Base-by-base conservation (phyloP, 2,888 invertebrate genomes). In the Dermolepida albohirtum region DNA sequence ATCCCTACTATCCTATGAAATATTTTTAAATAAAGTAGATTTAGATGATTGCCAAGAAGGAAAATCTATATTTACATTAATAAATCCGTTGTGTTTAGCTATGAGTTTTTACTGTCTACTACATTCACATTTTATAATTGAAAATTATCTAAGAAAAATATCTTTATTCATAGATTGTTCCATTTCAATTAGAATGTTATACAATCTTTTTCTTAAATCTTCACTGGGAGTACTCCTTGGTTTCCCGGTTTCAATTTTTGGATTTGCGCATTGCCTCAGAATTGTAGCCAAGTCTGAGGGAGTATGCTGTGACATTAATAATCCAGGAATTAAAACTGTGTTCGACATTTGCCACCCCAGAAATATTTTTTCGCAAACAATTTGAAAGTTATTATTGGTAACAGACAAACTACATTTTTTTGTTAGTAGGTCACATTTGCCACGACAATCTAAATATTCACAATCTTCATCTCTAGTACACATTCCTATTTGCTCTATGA, bases 381-480 rank as follows among this genome's bases (percentile, higher is more conserved):
- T 87, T 86, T 92, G 88, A 70, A 90, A 79, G 79, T 91, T 91
- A 76, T 89, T 89, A 77, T 90, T 90, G 5, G 84, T 83, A 1
- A 90, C 86, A 0, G 85, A 82, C 51, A 82, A 80, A 59, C 85
- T 83, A 39, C 69, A 69, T 29, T 83, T 85, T 29, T 83, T 81
- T 8, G 82, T 84, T 2, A 82, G 75, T 29, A 78, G 73, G 74
- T 89, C 85, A 78, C 91, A 92, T 67, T 84, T 81, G 0, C 89
- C 89, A 47, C 88, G 83, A 76, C 91, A 91, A 75, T 91, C 90
- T 73, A 87, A 87, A 77, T 88, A 88, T 78, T 89, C 87, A 80
- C 92, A 92, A 75, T 91, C 90, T 54, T 85, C 84, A 77, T 91
- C 87, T 22, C 78, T 80, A 8, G 82, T 80, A 78, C 92, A 92